These are phyloP conservation scores for Ateles fusciceps DNA, from an alignment of 2,797 vertebrate genomes.

Conservation along the genomic window DNA sequence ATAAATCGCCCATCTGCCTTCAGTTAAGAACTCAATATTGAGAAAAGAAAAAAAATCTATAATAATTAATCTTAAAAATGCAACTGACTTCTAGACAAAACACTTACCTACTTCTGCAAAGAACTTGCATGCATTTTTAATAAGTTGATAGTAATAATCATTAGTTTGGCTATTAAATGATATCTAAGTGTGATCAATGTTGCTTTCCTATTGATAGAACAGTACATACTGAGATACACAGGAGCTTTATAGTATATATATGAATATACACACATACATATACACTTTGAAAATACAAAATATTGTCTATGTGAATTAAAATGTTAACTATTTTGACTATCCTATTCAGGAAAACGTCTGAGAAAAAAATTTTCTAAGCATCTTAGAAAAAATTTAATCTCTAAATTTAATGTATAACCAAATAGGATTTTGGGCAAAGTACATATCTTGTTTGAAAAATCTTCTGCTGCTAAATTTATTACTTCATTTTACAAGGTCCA, in stretches of 20 bases:
- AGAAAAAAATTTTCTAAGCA: background rate
- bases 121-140: background rate
- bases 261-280: background rate
- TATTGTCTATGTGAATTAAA: background rate
- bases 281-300: background rate
- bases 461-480: background rate
- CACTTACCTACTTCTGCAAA: background rate
- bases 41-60: background rate
- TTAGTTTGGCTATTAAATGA: background rate
- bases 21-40: background rate
- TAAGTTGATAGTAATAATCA: background rate
- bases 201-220: conserved; percentile 21
- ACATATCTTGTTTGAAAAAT: background rate
- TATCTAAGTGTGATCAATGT: background rate
- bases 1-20: background rate
- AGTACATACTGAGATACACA: background rate
- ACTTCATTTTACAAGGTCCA: background rate
- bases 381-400: background rate
- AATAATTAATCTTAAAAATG: background rate
- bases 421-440: background rate
- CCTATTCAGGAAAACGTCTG: background rate
- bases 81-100: background rate
- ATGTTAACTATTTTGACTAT: background rate
- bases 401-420: background rate
- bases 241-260: background rate